These are phyloP conservation scores for Hydractinia symbiolongicarpus DNA, from an alignment of 30 jellyfish, hydroid and myxozoan species.

Conservation along the genomic window DNA sequence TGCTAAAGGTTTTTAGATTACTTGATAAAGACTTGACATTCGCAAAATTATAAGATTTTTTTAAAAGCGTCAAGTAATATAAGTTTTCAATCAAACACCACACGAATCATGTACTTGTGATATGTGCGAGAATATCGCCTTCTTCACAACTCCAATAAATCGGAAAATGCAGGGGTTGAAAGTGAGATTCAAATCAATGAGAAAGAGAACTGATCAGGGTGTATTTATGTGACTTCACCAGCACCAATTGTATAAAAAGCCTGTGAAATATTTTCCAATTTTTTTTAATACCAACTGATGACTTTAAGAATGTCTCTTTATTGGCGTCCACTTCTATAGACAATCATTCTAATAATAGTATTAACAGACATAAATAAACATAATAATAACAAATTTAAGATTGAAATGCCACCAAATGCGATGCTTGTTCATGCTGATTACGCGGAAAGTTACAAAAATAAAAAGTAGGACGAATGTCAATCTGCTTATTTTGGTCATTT, in stretches of 20 bases:
- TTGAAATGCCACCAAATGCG: too few species aligned
- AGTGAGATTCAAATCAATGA: neutral
- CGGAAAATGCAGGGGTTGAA: neutral
- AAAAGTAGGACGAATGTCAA: constrained; percentile 35
- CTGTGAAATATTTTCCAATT: too few species aligned
- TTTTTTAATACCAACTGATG: too few species aligned
- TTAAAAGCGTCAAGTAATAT: neutral
- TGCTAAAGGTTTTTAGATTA: neutral
- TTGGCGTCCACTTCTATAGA: neutral
- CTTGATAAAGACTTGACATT: neutral
- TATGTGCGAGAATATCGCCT: constrained; percentile 22
- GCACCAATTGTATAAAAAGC: neutral
- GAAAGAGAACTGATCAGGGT: neutral
- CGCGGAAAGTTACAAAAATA: too few species aligned
- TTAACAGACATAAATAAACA: too few species aligned
- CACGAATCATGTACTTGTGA: constrained; percentile 24
- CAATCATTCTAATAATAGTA: neutral
- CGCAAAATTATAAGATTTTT: neutral
- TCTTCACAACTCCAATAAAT: constrained; percentile 11
- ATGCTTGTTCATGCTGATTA: too few species aligned
- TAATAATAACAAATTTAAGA: too few species aligned
- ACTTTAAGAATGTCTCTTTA: too few species aligned
- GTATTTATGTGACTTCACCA: neutral
- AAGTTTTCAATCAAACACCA: constrained; percentile 28
- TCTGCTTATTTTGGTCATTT: constrained; percentile 33